A percentile compares a stretch with the other conserved stretches of the same genome.
phyloP scores from a whole-genome alignment of 1,140 invertebrate genomes.

The Venturia canescens region DNA sequence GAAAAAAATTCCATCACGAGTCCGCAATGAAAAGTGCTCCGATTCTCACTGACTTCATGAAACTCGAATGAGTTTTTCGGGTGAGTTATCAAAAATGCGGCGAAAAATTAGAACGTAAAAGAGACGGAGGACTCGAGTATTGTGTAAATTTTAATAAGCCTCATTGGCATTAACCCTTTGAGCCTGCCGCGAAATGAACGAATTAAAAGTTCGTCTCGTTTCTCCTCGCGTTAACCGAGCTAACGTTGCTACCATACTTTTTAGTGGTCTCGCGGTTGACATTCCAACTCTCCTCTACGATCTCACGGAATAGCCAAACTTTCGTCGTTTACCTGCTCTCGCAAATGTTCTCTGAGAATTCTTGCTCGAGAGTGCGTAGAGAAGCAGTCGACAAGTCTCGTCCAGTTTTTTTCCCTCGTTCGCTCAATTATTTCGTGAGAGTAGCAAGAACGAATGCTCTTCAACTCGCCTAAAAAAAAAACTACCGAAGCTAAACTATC shows the following conservation, averaged over 20 bases:
- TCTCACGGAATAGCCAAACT: slow-evolving; percentile 67
- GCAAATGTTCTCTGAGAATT: slow-evolving; percentile 37
- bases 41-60: neutral
- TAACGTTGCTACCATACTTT: slow-evolving; percentile 42
- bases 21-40: too few relatives aligned
- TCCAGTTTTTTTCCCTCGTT: neutral
- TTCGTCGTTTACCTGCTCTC: slow-evolving; percentile 62
- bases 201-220: slow-evolving; percentile 73
- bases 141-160: slow-evolving; percentile 74
- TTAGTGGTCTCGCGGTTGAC: slow-evolving; percentile 74
- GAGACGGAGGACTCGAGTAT: slow-evolving; percentile 35
- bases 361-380: slow-evolving; percentile 1
- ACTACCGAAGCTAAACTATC: too few relatives aligned
- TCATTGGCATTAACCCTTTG: slow-evolving; percentile 70
- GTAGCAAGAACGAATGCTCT: neutral
- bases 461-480: neutral
- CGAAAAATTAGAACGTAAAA: slow-evolving; percentile 26
- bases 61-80: neutral
- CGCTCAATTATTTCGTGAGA: slow-evolving; percentile 8
- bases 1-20: too few relatives aligned
- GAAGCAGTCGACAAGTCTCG: neutral
- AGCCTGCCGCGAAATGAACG: slow-evolving; percentile 70
- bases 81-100: slow-evolving; percentile 27
- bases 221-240: slow-evolving; percentile 39
- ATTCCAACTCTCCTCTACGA: slow-evolving; percentile 64